phyloP scores from a whole-genome alignment of 2,113 vertebrate genomes.

The Passer montanus region DNA sequence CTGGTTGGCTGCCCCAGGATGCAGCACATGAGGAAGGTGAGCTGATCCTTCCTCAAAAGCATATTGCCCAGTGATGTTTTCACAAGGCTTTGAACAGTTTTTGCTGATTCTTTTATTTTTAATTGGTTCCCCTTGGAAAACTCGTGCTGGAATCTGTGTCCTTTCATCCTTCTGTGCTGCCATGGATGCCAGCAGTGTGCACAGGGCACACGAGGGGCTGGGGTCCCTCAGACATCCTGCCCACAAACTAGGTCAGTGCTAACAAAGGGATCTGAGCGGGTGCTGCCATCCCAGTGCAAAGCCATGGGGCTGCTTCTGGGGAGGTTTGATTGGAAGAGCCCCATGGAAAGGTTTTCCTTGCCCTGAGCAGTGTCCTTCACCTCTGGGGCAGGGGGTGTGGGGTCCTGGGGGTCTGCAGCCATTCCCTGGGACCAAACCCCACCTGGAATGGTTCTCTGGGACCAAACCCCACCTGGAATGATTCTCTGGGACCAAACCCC shows the following conservation, averaged over 20 bases:
- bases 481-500: too few species aligned
- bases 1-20: slow-evolving; percentile 18
- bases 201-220: neutral
- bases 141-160: slow-evolving; percentile 16
- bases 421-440: accelerated
- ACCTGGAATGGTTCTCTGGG: too few species aligned
- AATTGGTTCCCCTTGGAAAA: slow-evolving; percentile 70
- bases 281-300: neutral
- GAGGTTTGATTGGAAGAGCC: neutral
- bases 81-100: slow-evolving; percentile 45
- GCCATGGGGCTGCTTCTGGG: neutral
- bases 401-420: neutral
- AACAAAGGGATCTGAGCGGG: neutral
- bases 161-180: slow-evolving; percentile 29
- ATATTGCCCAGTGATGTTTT: slow-evolving; percentile 40
- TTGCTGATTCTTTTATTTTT: slow-evolving; percentile 62
- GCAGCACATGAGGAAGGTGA: slow-evolving; percentile 1
- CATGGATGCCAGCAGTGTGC: neutral
- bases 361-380: neutral
- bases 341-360: neutral
- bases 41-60: slow-evolving; percentile 35
- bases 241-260: neutral
- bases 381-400: accelerated
- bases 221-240: neutral
- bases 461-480: too few species aligned